Evolutionary conservation across 2,888 invertebrate species (phyloP), one percentile per base, ranked within the genome.

Genomic region (Heliconius sara): DNA sequence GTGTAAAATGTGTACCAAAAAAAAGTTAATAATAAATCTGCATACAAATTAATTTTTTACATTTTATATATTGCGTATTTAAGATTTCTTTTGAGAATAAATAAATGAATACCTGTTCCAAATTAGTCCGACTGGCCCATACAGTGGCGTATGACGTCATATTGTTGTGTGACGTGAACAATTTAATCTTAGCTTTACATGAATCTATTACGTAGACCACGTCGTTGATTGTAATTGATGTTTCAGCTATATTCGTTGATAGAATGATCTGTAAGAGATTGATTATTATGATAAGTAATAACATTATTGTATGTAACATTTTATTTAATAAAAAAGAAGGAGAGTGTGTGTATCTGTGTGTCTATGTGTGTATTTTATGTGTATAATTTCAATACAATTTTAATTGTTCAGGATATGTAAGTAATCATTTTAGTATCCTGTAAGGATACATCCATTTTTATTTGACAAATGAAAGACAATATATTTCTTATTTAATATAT

Each of bases 121-220:
- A 92, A 93, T 99, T 99, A 0, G 99, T 99, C 90, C 96, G 97
- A 82, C 99, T 98, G 0, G 99, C 99, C 98, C 98, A 98, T 1
- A 98, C 99, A 0, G 99, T 99, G 0, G 99, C 99, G 89, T 99
- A 99, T 87, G 99, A 99, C 0, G 99, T 99, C 97, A 99, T 98
- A 91, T 99, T 99, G 92, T 99, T 99, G 91, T 99, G 99, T 0
- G 99, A 98, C 0, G 99, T 99, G 89, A 99, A 99, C 89, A 99
- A 96, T 90, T 99, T 99, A 97, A 99, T 98, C 91, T 99, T 99
- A 0, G 99, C 98, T 92, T 99, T 99, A 95, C 99, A 99, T 68
- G 98, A 98, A 91, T 99, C 99, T 81, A 99, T 98, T 0, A 99
- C 99, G 92, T 97, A 99, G 2, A 99, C 99, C 3, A 99, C 99